phyloP scores from a whole-genome alignment of 1,140 invertebrate genomes.

The Penaeus japonicus region DNA sequence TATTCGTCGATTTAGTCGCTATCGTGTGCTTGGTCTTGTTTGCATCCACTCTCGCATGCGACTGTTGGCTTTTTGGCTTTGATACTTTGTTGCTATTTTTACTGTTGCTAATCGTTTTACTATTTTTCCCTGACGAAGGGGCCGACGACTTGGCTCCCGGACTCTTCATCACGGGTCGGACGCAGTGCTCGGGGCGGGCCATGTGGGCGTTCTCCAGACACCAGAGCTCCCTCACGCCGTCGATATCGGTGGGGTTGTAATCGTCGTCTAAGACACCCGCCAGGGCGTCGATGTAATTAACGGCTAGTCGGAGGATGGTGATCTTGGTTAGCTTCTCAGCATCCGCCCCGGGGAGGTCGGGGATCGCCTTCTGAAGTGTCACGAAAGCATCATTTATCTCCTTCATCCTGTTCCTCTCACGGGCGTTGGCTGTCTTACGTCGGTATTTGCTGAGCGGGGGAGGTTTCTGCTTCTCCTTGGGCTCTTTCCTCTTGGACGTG shows the following conservation, averaged over 20 bases:
- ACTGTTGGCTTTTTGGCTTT: conserved; percentile 1
- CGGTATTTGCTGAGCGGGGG: conserved; percentile 88
- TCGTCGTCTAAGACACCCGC: conserved; percentile 65
- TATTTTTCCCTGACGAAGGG: conserved; percentile 1
- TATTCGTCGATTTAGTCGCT: conserved; percentile 15
- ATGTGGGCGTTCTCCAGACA: conserved; percentile 59
- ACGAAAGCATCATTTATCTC: conserved; percentile 91
- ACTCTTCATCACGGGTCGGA: conserved; percentile 35
- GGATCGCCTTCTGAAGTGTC: conserved; percentile 77
- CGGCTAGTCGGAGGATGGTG: conserved; percentile 83
- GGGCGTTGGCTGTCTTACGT: conserved; percentile 86
- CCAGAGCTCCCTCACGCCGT: conserved; percentile 56
- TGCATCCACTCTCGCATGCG: conserved; percentile 22
- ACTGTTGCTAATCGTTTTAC: conserved; percentile 21
- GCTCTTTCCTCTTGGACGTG: conserved; percentile 59
- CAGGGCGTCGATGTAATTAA: conserved; percentile 83
- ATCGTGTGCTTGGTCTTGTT: conserved; percentile 23
- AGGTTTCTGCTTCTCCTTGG: conserved; percentile 75
- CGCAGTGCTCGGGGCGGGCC: conserved; percentile 56
- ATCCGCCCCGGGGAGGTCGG: conserved; percentile 66
- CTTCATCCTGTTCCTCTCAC: conserved; percentile 84
- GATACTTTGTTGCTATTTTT: conserved; percentile 25
- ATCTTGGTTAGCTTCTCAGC: conserved; percentile 86
- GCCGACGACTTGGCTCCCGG: background rate
- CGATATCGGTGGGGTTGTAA: conserved; percentile 50